Conservation (phyloP, 2,113 vertebrate species). For the Pitta sordida region DNA sequence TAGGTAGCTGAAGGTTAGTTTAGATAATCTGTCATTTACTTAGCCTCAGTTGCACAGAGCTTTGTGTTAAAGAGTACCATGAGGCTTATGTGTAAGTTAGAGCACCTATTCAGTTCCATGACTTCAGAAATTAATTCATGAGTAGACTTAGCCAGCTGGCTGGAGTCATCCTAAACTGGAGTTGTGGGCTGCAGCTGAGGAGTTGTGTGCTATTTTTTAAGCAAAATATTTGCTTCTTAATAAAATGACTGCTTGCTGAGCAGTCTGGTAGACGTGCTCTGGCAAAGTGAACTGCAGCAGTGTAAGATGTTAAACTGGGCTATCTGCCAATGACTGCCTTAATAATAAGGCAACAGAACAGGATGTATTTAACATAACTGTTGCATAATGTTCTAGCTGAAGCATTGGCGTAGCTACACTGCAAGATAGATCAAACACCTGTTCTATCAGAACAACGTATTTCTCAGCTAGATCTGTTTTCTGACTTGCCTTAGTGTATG, state of each 20-base stretch:
- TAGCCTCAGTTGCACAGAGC: background rate
- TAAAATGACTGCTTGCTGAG: background rate
- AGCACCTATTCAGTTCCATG: background rate
- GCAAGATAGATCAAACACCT: background rate
- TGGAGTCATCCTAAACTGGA: background rate
- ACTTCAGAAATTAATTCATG: background rate
- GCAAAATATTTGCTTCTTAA: background rate
- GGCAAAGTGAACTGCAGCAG: background rate
- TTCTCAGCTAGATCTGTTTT: background rate
- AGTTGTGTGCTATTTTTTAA: background rate
- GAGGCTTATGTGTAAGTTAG: background rate
- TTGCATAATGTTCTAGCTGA: background rate
- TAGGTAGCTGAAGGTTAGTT: background rate
- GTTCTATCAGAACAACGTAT: background rate
- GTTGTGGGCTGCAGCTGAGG: background rate
- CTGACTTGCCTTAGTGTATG: background rate
- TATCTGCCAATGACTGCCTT: background rate
- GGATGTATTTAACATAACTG: background rate
- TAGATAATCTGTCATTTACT: background rate
- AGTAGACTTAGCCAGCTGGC: background rate
- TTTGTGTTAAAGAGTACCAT: background rate
- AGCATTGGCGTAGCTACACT: background rate
- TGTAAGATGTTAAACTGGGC: background rate
- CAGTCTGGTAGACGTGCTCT: background rate
- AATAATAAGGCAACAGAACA: background rate